These are phyloP conservation scores for Semicossyphus pulcher DNA, from an alignment of 2,113 vertebrate species.

Conservation along the genomic window DNA sequence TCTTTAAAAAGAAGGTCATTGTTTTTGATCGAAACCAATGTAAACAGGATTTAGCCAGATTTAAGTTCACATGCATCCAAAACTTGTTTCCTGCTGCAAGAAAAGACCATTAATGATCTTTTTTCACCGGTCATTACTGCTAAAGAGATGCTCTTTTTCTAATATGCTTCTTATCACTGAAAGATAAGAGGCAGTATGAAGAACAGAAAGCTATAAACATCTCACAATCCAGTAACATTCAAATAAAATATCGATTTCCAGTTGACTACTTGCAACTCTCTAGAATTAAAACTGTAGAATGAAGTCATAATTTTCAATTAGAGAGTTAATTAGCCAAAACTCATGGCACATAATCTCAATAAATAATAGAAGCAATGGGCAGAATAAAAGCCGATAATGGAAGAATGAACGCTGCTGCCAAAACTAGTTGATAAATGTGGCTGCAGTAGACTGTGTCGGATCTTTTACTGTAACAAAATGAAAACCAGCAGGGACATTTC, in stretches of 20 bases:
- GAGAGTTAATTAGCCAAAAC: neutral
- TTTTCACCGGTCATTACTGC: too few species aligned
- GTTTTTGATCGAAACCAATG: neutral
- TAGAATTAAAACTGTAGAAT: neutral
- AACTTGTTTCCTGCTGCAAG: slow-evolving; percentile 9
- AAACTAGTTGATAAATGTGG: neutral
- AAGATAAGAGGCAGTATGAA: neutral
- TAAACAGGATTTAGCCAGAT: neutral
- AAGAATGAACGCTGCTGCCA: neutral
- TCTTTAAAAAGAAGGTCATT: too few species aligned
- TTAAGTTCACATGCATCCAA: neutral
- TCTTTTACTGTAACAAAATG: neutral
- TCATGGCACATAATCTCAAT: neutral
- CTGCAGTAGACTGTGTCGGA: neutral
- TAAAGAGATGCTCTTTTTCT: too few species aligned
- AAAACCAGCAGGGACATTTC: neutral
- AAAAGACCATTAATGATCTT: slow-evolving; percentile 18
- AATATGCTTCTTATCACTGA: neutral
- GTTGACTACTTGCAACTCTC: neutral
- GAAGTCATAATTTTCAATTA: neutral
- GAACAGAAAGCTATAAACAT: neutral
- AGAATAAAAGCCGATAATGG: neutral
- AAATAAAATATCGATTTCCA: neutral
- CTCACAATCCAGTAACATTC: neutral
- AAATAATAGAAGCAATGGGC: neutral